Evolutionary conservation across 2,888 invertebrate species (phyloP).

Genomic region (Carcina quercana): DNA sequence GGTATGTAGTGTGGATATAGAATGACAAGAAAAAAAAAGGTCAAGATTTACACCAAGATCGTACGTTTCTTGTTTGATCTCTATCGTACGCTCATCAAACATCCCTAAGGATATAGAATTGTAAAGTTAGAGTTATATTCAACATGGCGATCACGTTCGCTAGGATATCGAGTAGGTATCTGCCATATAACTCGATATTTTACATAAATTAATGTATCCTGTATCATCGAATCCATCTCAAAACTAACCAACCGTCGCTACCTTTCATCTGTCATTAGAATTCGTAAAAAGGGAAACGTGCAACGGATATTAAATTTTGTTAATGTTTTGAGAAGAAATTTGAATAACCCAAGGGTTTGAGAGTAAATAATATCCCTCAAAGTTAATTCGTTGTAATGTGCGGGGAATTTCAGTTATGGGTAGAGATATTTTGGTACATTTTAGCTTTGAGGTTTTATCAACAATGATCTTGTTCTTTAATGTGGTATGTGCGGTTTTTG

Average conservation of each 20-base stretch:
- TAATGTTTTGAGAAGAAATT: slow-evolving; percentile 26
- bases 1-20: no score
- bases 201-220: slow-evolving; percentile 56
- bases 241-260: slow-evolving; percentile 47
- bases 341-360: slow-evolving; percentile 30
- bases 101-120: no score
- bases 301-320: slow-evolving; percentile 38
- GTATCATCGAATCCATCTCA: slow-evolving; percentile 38
- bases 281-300: slow-evolving; percentile 46
- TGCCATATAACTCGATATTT: slow-evolving; percentile 54
- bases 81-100: no score
- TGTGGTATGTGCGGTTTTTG: no score
- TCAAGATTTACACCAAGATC: no score
- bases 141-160: slow-evolving; percentile 60
- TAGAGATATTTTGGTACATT: background rate
- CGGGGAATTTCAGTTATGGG: background rate
- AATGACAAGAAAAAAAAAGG: no score
- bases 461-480: no score
- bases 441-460: no score
- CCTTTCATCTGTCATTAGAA: slow-evolving; percentile 56
- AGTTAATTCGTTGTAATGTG: background rate
- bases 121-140: no score
- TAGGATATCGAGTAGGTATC: slow-evolving; percentile 45
- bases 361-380: slow-evolving; percentile 25
- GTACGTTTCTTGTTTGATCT: no score